A percentile compares a stretch with the other conserved stretches of the same genome.
phyloP scores from a whole-genome alignment of 2,113 vertebrate genomes.

The Myotis lucifugus region DNA sequence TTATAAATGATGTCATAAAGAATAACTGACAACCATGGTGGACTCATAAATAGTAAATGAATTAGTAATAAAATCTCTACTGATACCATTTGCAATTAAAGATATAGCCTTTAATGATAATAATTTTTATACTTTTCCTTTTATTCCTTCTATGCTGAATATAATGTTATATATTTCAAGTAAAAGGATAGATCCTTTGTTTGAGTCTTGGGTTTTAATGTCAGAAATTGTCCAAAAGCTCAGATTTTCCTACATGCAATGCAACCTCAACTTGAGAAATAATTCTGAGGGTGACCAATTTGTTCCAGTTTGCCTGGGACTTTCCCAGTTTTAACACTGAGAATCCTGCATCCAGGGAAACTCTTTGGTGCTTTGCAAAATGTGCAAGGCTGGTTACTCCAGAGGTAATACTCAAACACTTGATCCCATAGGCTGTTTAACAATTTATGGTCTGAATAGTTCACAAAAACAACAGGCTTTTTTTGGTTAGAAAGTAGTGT shows the following conservation, averaged over 20 bases:
- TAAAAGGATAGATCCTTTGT: slow-evolving; percentile 29
- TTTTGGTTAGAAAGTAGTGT: neutral
- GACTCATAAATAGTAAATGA: slow-evolving; percentile 61
- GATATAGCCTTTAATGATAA: slow-evolving; percentile 25
- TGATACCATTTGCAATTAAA: slow-evolving; percentile 55
- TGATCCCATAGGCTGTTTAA: neutral
- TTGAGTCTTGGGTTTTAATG: neutral
- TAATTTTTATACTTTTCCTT: slow-evolving; percentile 46
- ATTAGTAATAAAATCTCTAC: slow-evolving; percentile 51
- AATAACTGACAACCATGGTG: slow-evolving; percentile 40
- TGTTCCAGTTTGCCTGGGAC: neutral
- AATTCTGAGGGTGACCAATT: neutral
- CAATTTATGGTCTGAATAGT: neutral
- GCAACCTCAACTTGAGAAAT: slow-evolving; percentile 5
- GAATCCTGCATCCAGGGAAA: neutral
- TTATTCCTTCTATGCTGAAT: neutral
- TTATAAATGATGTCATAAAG: slow-evolving; percentile 63
- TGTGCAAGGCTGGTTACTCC: neutral
- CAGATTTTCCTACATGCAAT: neutral
- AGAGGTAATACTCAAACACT: neutral
- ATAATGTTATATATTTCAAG: slow-evolving; percentile 27
- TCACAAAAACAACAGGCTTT: neutral
- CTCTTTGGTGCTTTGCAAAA: neutral
- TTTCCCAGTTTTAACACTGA: neutral
- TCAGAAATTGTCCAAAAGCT: slow-evolving; percentile 20